Conservation (phyloP, 2,797 vertebrate genomes). For the Chloroceryle amazona region DNA sequence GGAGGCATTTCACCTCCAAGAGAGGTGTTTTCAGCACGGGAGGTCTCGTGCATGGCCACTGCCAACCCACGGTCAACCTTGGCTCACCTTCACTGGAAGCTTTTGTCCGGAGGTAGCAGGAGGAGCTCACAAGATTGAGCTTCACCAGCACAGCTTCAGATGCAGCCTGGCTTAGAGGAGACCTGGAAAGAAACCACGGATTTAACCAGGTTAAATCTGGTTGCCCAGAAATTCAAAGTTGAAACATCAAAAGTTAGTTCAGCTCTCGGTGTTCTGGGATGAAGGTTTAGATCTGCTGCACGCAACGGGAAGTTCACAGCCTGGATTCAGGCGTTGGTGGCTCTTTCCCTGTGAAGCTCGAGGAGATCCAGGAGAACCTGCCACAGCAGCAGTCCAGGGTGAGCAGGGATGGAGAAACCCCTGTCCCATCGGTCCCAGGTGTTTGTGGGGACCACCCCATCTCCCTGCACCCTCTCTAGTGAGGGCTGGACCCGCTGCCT, state of each 20-base stretch:
- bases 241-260: background rate
- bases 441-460: background rate
- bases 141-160: accelerated
- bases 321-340: background rate
- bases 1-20: background rate
- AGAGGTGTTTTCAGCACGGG: accelerated
- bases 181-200: accelerated
- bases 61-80: background rate
- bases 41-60: background rate
- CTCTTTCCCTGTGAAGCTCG: background rate
- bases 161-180: background rate
- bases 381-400: background rate
- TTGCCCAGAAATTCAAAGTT: too few species aligned
- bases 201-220: background rate
- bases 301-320: accelerated
- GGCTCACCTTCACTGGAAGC: accelerated
- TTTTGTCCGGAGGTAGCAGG: background rate
- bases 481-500: too few species aligned
- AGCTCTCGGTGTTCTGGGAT: background rate
- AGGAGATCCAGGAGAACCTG: background rate
- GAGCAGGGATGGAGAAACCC: background rate
- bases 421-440: background rate
- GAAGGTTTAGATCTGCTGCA: background rate
- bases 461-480: background rate
- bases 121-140: background rate